Conservation (phyloP, 1,140 invertebrate genomes). For the Nasonia vitripennis region DNA sequence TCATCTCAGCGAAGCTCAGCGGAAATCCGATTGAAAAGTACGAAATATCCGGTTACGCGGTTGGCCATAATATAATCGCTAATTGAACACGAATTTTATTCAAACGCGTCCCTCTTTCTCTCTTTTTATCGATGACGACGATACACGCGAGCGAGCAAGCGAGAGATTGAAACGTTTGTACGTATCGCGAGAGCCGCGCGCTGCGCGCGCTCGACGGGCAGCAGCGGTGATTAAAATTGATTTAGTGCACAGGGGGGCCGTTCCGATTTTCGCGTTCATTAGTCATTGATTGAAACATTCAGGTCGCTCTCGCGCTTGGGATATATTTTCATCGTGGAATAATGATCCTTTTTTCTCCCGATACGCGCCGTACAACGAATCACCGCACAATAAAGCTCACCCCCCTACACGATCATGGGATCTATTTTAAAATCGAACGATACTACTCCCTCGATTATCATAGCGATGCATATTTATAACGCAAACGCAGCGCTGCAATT, state of each 20-base stretch:
- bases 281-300: conserved; percentile 26
- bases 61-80: no score
- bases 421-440: background rate
- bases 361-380: no score
- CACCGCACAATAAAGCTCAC: no score
- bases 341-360: background rate
- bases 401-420: background rate
- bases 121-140: conserved; percentile 8
- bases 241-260: background rate
- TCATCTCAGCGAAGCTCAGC: background rate
- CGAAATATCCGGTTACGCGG: no score
- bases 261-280: conserved; percentile 17
- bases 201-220: background rate
- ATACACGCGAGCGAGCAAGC: background rate
- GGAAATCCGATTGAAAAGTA: background rate
- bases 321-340: background rate
- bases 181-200: background rate
- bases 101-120: background rate
- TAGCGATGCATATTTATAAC: background rate
- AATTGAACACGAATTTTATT: background rate
- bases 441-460: background rate
- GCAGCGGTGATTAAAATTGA: conserved; percentile 10
- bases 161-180: conserved; percentile 14
- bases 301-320: background rate
- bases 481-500: background rate